Evolutionary conservation across 2,888 invertebrate genomes (phyloP), one percentile per base, ranked within the genome.

Genomic region (Drosophila pseudotalamancana): DNA sequence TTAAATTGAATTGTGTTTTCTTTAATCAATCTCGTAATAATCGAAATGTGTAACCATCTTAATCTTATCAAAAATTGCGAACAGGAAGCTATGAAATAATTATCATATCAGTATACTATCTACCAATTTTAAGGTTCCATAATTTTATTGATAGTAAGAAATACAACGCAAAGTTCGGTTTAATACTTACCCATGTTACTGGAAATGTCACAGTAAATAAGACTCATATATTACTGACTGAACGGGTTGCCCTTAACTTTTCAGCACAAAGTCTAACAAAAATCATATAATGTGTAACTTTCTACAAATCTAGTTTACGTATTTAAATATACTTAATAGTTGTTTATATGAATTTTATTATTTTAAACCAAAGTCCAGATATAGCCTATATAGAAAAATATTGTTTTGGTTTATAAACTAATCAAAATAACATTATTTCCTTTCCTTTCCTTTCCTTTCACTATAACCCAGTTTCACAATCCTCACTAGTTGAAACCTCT

Each of bases 51-150:
- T 34, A 12, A 14, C 5, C 14, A n/a, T 25, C 12, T 6, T 27
- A 34, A 11, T 51, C 49, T 53, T 62, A 62, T 71, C 55, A 29
- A 2, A 37, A 14, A 14, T 31, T 35, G 35, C 43, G 19, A 54
- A 54, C 57, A 59, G 69, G 37, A 63, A 69, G 27, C 50, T 54
- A 39, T 46, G 39, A 63, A 50, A 25, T 63, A 45, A 40, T 54
- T 68, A 37, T 46, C 53, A 68, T 72, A 62, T 56, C 48, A 71
- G 55, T 56, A 39, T 8, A 61, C 34, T 72, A 62, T 68, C 19
- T 40, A 32, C 19, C 29, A 39, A 39, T 12, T 53, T 56, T 32
- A 42, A 46, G 29, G 40, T 51, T 62, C 48, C 37, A 48, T 34
- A 27, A 48, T 34, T 42, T 14, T 12, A 21, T n/a, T 23, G 62